Base-by-base conservation (phyloP, 2,888 invertebrate species). In the Scotopteryx bipunctaria region DNA sequence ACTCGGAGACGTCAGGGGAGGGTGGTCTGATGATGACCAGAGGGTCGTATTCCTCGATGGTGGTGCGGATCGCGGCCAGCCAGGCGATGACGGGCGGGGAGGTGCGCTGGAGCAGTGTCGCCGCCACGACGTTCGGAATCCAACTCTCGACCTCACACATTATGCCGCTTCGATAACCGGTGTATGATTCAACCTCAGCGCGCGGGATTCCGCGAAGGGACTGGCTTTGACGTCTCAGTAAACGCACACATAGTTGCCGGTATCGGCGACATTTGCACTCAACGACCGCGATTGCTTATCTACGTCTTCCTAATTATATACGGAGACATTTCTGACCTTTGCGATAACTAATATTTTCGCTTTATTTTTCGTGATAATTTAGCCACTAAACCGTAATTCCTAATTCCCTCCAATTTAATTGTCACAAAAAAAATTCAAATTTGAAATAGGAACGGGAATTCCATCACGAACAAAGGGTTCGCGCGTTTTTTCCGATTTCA, bases 101-200 rank as follows among this genome's bases (percentile, higher is more conserved):
- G 65, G 83, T 75, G 63, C 77, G 72, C 61, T 74, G 69, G 73
- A 79, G 78, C 71, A 87, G 83, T 85, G 87, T 86, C 55, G 67
- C 79, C 81, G 85, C 85, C 52, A 86, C 86, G 66, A 81, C 88
- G 85, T 75, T 79, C 81, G 91, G 91, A 72, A 90, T 81, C 88
- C 89, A 90, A 89, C 88, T 89, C 78, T 83, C 78, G 69, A 83
- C 78, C 71, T 84, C 86, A 73, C 86, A 84, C 83, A 86, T 83
- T 66, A 63, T 78, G 75, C 67, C 66, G 61, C 60, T 62, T 73
- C 79, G 88, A 87, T 86, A 89, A 87, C 88, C 89, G 86, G 86
- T 86, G 83, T 81, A 77, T 90, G 88, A 90, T 67, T 89, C 89
- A 88, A 77, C 41, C 42, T 14, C 33, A 35, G 41, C 83, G 69